Base-by-base conservation (phyloP, 64 coral and sea anemone species). In the Dendronephthya gigantea region DNA sequence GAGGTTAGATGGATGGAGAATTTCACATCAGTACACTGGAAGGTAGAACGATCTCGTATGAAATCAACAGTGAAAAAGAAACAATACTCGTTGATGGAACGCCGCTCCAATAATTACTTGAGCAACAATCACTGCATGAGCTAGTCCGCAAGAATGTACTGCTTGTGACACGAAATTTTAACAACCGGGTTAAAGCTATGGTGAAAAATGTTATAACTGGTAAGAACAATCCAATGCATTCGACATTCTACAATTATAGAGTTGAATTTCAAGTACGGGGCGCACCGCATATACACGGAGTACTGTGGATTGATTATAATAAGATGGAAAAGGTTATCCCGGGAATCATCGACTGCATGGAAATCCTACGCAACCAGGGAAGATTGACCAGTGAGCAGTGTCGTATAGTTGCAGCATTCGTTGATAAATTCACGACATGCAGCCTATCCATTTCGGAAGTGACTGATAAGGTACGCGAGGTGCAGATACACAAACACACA, bases 1-100 rank as follows among this genome's bases (percentile, higher is more conserved):
- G 66, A 70, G 66, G 66, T 70, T 70, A 70, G 66, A 70, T 70
- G 66, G 66, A 70, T 70, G 66, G 66, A 70, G 25, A 70, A 70
- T 70, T 70, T 70, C 66, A 70, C 66, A 70, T 25, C 66, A 70
- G 25, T 70, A n/a, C 66, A 8, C 66, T 70, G 29, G 9, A 70
- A 70, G 66, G 66, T 8, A 70, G 25, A 70, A 70, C 66, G 29
- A 31, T 70, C 66, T 70, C 66, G 66, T 70, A 70, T n/a, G 66
- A 70, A 70, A 70, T 19, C 9, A 50, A 50, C 7, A 16, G 16
- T 50, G 48, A 50, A 50, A 31, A 70, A 25, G 66, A 31, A 19
- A n/a, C 23, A 25, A 70, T 70, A 70, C 25, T 70, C 8, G 23
- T 70, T 7, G 66, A 70, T 70, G 29, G 25, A 7, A n/a, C 9